Evolutionary conservation across 2,113 vertebrate species (phyloP).

Genomic region (Hassar affinis): DNA sequence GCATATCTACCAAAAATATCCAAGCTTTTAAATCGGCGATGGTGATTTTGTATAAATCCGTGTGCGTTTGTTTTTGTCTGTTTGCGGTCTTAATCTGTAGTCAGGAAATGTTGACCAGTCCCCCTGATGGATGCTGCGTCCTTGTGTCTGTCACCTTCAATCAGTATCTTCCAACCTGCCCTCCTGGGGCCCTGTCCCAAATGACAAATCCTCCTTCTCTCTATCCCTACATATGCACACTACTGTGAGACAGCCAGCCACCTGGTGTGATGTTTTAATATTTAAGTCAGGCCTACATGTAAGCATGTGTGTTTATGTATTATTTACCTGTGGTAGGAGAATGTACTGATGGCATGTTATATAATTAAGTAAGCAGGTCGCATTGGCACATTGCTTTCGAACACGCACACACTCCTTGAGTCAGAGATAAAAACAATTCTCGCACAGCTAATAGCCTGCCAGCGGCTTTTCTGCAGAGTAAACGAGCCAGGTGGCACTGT

Average conservation of each 20-base stretch:
- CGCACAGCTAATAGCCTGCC: constrained; percentile 6
- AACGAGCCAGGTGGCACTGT: constrained; percentile 12
- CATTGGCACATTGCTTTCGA: constrained; percentile 12
- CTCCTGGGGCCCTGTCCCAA: constrained; percentile 16
- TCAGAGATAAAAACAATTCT: constrained; percentile 9
- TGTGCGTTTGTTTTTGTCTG: not conserved
- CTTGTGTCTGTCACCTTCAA: constrained; percentile 37
- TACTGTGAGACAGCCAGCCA: not conserved
- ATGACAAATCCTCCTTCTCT: constrained; percentile 12
- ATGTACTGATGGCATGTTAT: constrained; percentile 2
- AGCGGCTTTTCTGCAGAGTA: constrained; percentile 14
- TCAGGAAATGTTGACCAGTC: constrained; percentile 19
- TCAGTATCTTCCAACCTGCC: constrained; percentile 15
- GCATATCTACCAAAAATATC: not conserved
- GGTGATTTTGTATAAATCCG: not conserved
- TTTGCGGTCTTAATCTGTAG: constrained; percentile 35
- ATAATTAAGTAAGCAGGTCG: constrained; percentile 26
- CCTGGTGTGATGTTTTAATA: constrained; percentile 2
- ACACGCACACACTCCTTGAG: not conserved
- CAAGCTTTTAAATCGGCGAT: not conserved
- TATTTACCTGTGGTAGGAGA: not conserved
- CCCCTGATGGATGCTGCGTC: constrained; percentile 27
- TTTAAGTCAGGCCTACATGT: not conserved
- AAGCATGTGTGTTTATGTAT: not conserved
- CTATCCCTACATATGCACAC: not conserved